These are phyloP conservation scores for Mallotus villosus DNA, from an alignment of 2,797 vertebrate genomes.

Conservation along the genomic window DNA sequence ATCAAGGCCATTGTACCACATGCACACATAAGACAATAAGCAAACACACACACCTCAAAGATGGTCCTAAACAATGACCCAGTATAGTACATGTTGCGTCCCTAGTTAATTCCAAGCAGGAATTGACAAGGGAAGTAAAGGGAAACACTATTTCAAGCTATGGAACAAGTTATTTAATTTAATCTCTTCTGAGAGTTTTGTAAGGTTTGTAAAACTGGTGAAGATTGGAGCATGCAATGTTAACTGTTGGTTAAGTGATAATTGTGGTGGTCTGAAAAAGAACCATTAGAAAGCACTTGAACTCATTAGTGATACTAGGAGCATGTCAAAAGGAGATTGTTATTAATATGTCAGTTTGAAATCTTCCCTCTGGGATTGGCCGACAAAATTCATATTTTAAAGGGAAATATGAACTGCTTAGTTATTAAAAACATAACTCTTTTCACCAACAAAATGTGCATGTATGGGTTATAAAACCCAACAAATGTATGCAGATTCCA, in stretches of 20 bases:
- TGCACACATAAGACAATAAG: slow-evolving; percentile 8
- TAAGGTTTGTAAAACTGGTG: slow-evolving; percentile 37
- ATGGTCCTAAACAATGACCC: slow-evolving; percentile 46
- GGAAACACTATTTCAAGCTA: slow-evolving; percentile 8
- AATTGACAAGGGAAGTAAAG: slow-evolving; percentile 41
- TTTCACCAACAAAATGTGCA: too few relatives aligned
- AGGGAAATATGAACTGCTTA: too few relatives aligned
- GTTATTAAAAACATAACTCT: too few relatives aligned
- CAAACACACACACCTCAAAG: slow-evolving; percentile 7
- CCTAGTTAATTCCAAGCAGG: slow-evolving; percentile 11
- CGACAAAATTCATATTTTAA: not conserved
- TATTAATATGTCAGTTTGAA: slow-evolving; percentile 44
- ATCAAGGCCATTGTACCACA: slow-evolving; percentile 24
- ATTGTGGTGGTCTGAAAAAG: not conserved
- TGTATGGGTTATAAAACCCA: not conserved
- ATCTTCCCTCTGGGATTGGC: slow-evolving; percentile 44
- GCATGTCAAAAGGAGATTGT: slow-evolving; percentile 51
- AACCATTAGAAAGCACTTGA: not conserved
- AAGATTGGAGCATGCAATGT: not conserved
- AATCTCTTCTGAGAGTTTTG: slow-evolving; percentile 38
- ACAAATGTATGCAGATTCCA: not conserved
- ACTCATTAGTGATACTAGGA: slow-evolving; percentile 25
- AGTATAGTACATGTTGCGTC: slow-evolving; percentile 33
- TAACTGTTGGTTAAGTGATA: not conserved
- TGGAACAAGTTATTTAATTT: slow-evolving; percentile 33